Conservation (phyloP, 2,888 invertebrate species). For the Nebria brevicollis region DNA sequence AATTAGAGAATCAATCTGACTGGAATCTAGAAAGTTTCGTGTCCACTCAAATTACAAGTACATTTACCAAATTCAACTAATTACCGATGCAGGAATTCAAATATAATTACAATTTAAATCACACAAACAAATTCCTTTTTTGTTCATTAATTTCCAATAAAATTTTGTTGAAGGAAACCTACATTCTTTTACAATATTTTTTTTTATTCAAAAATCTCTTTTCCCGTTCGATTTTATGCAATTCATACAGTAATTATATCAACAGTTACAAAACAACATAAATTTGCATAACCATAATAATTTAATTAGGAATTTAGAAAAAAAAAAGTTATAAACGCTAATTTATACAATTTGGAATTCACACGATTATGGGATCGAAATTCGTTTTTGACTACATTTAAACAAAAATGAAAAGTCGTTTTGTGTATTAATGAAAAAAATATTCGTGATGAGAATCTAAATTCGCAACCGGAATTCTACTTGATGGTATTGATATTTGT, state of each 20-base stretch:
- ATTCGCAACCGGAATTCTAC: conserved; percentile 6
- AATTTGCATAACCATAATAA: neutral
- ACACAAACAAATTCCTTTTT: neutral
- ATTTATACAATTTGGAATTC: neutral
- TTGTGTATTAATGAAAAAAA: too few relatives aligned
- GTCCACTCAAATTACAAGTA: neutral
- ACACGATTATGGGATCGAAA: too few relatives aligned
- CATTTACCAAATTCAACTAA: neutral
- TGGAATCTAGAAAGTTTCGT: neutral
- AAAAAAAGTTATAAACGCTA: neutral
- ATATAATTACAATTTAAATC: neutral
- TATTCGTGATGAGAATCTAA: neutral
- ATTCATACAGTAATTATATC: neutral
- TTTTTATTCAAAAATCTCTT: neutral
- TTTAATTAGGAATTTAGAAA: neutral
- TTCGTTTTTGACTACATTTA: too few relatives aligned
- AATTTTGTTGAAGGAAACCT: conserved; percentile 12
- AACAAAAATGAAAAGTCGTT: too few relatives aligned
- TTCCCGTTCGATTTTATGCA: neutral
- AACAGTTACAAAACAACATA: neutral
- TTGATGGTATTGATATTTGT: neutral
- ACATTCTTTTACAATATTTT: conserved; percentile 10
- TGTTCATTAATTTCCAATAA: neutral
- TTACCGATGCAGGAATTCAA: neutral
- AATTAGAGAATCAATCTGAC: neutral